Percentiles rank a stretch among this genome's conserved stretches.
phyloP scores from a whole-genome alignment of 2,888 invertebrate genomes.

The Bibio marci region DNA sequence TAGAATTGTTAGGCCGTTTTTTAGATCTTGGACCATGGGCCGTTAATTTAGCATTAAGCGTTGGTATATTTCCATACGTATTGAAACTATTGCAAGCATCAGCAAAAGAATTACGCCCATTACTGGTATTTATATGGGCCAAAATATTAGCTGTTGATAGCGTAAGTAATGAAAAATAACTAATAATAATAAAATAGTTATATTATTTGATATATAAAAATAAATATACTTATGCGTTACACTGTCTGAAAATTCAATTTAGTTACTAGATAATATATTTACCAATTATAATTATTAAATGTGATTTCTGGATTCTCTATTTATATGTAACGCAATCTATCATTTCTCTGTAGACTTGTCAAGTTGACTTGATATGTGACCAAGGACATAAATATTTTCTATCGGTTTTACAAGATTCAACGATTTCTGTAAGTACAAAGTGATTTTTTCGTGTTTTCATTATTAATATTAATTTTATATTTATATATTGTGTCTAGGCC shows the following conservation, averaged over 20 bases:
- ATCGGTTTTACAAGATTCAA: slow-evolving; percentile 71
- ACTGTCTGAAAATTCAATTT: no score
- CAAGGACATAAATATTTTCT: slow-evolving; percentile 90
- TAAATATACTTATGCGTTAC: no score
- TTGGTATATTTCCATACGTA: slow-evolving; percentile 98
- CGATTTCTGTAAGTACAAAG: slow-evolving; percentile 52
- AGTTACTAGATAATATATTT: no score
- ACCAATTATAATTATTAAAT: no score
- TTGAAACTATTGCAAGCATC: slow-evolving; percentile 90
- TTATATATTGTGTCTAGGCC: slow-evolving; percentile 42
- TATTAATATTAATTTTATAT: background rate
- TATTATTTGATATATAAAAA: no score
- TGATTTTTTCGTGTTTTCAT: background rate
- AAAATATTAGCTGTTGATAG: slow-evolving; percentile 94
- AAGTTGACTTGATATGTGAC: slow-evolving; percentile 86
- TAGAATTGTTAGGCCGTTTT: slow-evolving; percentile 85
- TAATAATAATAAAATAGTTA: no score
- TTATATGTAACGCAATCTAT: no score
- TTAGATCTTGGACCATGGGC: slow-evolving; percentile 93
- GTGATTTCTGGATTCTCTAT: no score
- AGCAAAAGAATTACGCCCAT: slow-evolving; percentile 76
- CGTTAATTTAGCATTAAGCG: slow-evolving; percentile 85
- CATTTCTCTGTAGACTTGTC: slow-evolving; percentile 73
- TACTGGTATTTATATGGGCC: slow-evolving; percentile 97
- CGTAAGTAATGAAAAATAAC: slow-evolving; percentile 39